A percentile compares a stretch with the other conserved stretches of the same genome.
phyloP scores from a whole-genome alignment of 2,797 vertebrate species.

The Helarctos malayanus region DNA sequence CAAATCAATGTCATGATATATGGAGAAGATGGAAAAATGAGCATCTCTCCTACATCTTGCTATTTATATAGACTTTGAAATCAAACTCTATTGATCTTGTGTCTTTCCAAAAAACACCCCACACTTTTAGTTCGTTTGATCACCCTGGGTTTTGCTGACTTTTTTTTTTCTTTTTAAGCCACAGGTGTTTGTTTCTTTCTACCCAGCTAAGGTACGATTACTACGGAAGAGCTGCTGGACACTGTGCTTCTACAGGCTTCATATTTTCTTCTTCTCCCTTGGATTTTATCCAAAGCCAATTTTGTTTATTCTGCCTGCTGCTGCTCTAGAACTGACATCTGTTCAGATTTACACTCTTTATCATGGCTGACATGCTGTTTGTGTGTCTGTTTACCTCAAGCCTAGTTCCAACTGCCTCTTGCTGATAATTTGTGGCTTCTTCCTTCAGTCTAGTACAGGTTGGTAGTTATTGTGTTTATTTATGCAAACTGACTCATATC shows the following conservation, averaged over 20 bases:
- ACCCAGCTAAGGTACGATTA: constrained; percentile 57
- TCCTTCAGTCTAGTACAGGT: constrained; percentile 83
- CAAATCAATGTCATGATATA: neutral
- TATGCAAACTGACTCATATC: constrained; percentile 79
- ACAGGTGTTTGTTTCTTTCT: constrained; percentile 60
- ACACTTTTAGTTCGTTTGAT: neutral
- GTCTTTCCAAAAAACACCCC: constrained; percentile 35
- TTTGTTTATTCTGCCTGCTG: constrained; percentile 90
- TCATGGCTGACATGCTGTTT: constrained; percentile 89
- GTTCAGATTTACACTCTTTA: constrained; percentile 91
- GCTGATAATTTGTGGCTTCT: constrained; percentile 88
- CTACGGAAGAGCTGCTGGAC: constrained; percentile 81
- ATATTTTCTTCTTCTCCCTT: constrained; percentile 86
- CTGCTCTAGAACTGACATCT: constrained; percentile 90
- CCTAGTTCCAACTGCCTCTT: constrained; percentile 86
- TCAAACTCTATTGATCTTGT: neutral
- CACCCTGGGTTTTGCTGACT: constrained; percentile 61
- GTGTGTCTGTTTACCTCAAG: constrained; percentile 90
- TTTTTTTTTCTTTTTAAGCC: constrained; percentile 20
- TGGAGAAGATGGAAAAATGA: neutral
- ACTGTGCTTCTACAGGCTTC: constrained; percentile 57
- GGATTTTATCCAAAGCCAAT: constrained; percentile 88
- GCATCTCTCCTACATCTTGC: neutral
- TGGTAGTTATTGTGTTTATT: constrained; percentile 83
- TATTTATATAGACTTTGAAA: constrained; percentile 32